Base-by-base conservation (phyloP, 1,140 invertebrate species). In the Mylabris phalerata region DNA sequence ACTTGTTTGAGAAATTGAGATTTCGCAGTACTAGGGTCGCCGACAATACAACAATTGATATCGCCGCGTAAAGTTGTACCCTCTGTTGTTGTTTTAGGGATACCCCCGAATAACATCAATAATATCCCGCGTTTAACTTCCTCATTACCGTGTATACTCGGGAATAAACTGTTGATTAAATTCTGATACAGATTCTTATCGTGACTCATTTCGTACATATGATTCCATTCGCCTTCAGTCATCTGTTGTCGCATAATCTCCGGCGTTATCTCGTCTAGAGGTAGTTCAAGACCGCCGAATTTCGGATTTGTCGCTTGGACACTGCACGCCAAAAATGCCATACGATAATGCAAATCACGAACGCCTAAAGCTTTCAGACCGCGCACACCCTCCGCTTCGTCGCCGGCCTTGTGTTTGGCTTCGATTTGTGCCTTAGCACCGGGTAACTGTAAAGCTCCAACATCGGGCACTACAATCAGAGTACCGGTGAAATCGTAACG, bases 11-110 rank as follows among this genome's bases (percentile, higher is more conserved):
- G 78, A 58, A 99, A 84, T 73, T 99, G 96, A 3, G 94, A 98
- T 76, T 99, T 99, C 3, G 95, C 96, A 3, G 97, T 99, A 74
- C 93, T 96, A 0, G 98, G 98, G 79, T 99, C 98, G 7, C 98
- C 98, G 26, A 99, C 95, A 63, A 99, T 88, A 72, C 95, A 98
- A 57, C 97, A 88, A 73, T 99, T 99, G 51, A 99, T 89, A 70
- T 99, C 98, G 19, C 98, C 98, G 72, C 97, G 81, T 0, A 99
- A 80, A 0, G 85, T 83, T 2, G 87, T 90, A 45, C 88, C 88
- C 80, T 98, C 96, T 25, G 83, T 76, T 0, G 96, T 98, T n/a
- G 84, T 89, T 77, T 99, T 99, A 0, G 89, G 84, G 7, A 99
- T 96, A 2, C 98, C 98, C 40, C 97, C 96, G 78, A 99, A 98